Evolutionary conservation across 2,113 vertebrate species (phyloP).

Genomic region (Serilophus lunatus): DNA sequence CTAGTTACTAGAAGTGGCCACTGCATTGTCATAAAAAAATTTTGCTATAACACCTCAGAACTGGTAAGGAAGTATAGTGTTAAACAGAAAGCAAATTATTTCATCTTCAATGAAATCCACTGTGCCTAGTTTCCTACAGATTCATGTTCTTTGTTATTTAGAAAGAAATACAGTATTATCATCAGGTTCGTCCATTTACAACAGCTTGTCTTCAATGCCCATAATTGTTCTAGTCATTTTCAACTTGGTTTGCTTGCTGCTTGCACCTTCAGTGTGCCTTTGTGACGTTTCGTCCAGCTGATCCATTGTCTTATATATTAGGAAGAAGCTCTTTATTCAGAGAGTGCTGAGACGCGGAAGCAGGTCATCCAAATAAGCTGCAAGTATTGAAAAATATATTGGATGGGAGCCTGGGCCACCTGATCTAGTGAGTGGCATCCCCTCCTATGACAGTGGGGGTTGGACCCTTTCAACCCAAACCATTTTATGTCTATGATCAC

Average conservation of each 20-base stretch:
- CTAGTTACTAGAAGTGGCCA: background rate
- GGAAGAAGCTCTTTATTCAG: background rate
- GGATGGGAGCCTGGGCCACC: background rate
- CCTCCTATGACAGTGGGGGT: accelerated
- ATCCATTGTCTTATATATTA: background rate
- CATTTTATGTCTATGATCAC: background rate
- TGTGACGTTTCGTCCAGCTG: background rate
- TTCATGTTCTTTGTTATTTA: background rate
- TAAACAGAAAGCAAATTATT: background rate
- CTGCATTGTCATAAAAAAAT: background rate
- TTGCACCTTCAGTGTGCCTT: background rate
- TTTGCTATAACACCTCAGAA: background rate
- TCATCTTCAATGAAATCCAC: background rate
- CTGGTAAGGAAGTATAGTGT: background rate
- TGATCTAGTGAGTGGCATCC: accelerated
- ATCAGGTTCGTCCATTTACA: background rate
- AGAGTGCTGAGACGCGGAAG: background rate
- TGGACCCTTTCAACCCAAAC: background rate
- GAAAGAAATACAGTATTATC: background rate
- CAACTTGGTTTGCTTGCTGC: background rate
- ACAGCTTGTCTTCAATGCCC: background rate
- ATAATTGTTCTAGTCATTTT: background rate
- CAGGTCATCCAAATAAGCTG: background rate
- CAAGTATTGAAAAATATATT: background rate
- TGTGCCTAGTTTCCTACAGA: background rate